These are phyloP conservation scores for Drosophila recens DNA, from an alignment of 2,888 invertebrate genomes.

Conservation along the genomic window DNA sequence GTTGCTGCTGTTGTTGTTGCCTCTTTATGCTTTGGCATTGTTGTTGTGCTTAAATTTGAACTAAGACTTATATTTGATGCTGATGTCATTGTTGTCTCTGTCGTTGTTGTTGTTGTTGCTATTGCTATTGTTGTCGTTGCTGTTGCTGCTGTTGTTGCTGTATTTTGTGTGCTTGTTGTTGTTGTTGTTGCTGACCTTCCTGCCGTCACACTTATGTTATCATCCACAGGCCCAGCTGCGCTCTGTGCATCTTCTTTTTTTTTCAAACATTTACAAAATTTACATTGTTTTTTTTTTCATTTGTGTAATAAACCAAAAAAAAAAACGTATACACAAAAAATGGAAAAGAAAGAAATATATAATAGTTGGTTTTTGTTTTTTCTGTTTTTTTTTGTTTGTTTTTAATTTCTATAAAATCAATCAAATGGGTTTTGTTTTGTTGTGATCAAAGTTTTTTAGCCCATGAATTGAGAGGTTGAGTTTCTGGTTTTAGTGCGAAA, in stretches of 20 bases:
- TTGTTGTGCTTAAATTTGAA: slow-evolving; percentile 48
- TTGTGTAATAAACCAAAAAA: slow-evolving; percentile 49
- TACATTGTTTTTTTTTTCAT: slow-evolving; percentile 54
- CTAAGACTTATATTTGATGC: slow-evolving; percentile 40
- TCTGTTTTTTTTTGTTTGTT: slow-evolving; percentile 34
- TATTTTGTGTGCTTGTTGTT: slow-evolving; percentile 56
- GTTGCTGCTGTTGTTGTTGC: slow-evolving; percentile 23
- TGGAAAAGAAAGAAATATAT: slow-evolving; percentile 71
- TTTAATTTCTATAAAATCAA: slow-evolving; percentile 45
- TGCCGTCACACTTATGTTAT: slow-evolving; percentile 87
- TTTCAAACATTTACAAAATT: slow-evolving; percentile 72
- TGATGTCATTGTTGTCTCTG: slow-evolving; percentile 34
- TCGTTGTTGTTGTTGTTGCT: slow-evolving; percentile 40
- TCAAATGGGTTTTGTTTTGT: slow-evolving; percentile 48
- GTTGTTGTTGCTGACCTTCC: slow-evolving; percentile 87
- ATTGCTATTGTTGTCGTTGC: slow-evolving; percentile 22
- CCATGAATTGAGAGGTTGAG: slow-evolving; percentile 52
- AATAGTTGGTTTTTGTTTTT: slow-evolving; percentile 47
- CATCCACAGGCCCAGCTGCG: slow-evolving; percentile 84
- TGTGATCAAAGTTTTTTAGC: slow-evolving; percentile 52
- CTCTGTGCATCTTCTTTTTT: slow-evolving; percentile 70
- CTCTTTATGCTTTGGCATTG: slow-evolving; percentile 22
- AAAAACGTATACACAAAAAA: slow-evolving; percentile 65
- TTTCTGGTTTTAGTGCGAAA: slow-evolving; percentile 74
- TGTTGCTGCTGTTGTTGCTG: slow-evolving; percentile 79